A percentile compares a stretch with the other conserved stretches of the same genome.
These are phyloP conservation scores for Atta colombica DNA, from an alignment of 1,140 invertebrate species.

Conservation along the genomic window DNA sequence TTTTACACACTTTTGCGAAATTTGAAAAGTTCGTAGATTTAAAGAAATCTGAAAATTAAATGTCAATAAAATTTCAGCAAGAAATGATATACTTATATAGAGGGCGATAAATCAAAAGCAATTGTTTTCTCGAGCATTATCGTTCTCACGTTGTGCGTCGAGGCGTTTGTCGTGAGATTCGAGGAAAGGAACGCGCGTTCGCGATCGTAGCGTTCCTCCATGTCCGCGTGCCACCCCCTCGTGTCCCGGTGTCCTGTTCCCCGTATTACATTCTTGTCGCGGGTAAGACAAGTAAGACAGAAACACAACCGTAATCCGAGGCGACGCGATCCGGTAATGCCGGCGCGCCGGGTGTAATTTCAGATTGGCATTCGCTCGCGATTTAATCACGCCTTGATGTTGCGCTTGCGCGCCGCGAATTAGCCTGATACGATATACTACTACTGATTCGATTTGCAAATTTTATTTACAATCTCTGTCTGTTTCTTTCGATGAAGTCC, in stretches of 20 bases:
- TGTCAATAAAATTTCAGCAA: not conserved
- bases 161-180: slow-evolving; percentile 53
- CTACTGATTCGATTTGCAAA: slow-evolving; percentile 63
- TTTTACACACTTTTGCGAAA: not conserved
- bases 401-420: slow-evolving; percentile 41
- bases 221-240: slow-evolving; percentile 53
- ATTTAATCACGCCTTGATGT: slow-evolving; percentile 81
- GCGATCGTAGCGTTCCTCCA: slow-evolving; percentile 10
- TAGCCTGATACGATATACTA: slow-evolving; percentile 24
- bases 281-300: slow-evolving; percentile 81
- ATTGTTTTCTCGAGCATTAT: slow-evolving; percentile 22
- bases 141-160: slow-evolving; percentile 46
- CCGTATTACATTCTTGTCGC: slow-evolving; percentile 75
- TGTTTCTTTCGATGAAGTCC: not conserved
- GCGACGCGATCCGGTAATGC: slow-evolving; percentile 82
- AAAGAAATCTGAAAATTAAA: not conserved
- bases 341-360: slow-evolving; percentile 81
- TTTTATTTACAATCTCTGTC: slow-evolving; percentile 39
- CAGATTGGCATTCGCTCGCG: slow-evolving; percentile 82
- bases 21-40: not conserved
- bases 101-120: not conserved
- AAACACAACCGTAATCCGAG: slow-evolving; percentile 80
- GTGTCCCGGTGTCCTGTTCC: slow-evolving; percentile 68
- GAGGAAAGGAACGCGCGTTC: slow-evolving; percentile 25
- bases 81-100: not conserved